Conservation (phyloP, 2,888 invertebrate species). For the Parnassius smintheus region DNA sequence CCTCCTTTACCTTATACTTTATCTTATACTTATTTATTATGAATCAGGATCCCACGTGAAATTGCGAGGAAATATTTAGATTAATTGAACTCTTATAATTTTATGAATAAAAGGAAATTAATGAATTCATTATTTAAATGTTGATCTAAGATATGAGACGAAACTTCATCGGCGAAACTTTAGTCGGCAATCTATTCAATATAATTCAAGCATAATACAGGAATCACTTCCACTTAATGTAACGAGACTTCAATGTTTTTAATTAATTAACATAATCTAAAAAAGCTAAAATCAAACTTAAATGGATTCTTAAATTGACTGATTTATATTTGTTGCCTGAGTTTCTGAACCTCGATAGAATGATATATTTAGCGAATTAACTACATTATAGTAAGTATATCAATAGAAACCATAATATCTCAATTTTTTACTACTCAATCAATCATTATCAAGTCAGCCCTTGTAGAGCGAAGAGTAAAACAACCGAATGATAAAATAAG, state of each 20-base stretch:
- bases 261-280: slow-evolving; percentile 6
- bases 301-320: background rate
- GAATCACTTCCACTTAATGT: slow-evolving; percentile 10
- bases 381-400: no score
- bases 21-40: no score
- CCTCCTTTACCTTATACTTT: no score
- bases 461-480: no score
- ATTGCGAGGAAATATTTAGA: no score
- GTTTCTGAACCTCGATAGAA: background rate
- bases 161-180: background rate
- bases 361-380: no score
- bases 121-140: slow-evolving; percentile 4
- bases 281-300: background rate
- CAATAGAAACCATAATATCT: no score
- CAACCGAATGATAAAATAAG: no score
- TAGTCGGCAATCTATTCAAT: slow-evolving; percentile 5
- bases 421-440: no score
- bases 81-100: background rate
- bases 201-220: slow-evolving; percentile 8
- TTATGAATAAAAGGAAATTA: background rate
- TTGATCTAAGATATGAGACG: background rate
- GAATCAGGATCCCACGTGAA: no score
- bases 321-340: background rate
- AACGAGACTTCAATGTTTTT: background rate
- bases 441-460: no score